These are phyloP conservation scores for Morpho deidamia DNA, from an alignment of 2,888 invertebrate genomes.

Conservation along the genomic window DNA sequence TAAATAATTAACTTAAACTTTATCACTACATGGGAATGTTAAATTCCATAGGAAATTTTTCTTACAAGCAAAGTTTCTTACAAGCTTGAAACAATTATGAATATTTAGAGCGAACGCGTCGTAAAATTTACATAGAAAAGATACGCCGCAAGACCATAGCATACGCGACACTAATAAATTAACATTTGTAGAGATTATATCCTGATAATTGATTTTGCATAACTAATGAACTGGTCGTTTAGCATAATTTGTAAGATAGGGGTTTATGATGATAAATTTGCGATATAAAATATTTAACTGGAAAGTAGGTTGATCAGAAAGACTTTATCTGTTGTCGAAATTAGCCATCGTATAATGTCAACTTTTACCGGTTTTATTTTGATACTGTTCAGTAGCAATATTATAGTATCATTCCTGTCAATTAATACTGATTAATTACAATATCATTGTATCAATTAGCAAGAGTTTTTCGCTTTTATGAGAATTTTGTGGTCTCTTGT, in stretches of 20 bases:
- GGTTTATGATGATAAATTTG: slow-evolving; percentile 3
- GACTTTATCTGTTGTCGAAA: background rate
- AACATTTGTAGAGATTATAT: slow-evolving; percentile 12
- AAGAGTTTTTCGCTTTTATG: background rate
- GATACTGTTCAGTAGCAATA: no score
- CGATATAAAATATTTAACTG: background rate
- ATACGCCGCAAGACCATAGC: slow-evolving; percentile 4
- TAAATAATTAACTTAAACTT: no score
- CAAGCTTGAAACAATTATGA: background rate
- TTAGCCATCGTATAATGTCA: no score
- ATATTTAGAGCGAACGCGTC: slow-evolving; percentile 1
- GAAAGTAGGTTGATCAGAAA: background rate
- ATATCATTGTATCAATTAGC: no score
- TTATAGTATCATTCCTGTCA: no score
- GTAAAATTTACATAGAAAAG: slow-evolving; percentile 12
- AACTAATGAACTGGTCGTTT: slow-evolving; percentile 20
- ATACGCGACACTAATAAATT: slow-evolving; percentile 14
- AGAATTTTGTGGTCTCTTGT: background rate
- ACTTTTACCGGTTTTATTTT: no score
- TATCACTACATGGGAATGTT: no score
- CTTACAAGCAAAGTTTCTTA: no score
- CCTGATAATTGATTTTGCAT: slow-evolving; percentile 21
- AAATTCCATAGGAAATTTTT: no score
- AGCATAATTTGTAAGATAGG: slow-evolving; percentile 6
- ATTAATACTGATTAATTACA: no score